A percentile compares a stretch with the other conserved stretches of the same genome.
Conservation (phyloP, 2,888 invertebrate species). For the Ellobium chinense region DNA sequence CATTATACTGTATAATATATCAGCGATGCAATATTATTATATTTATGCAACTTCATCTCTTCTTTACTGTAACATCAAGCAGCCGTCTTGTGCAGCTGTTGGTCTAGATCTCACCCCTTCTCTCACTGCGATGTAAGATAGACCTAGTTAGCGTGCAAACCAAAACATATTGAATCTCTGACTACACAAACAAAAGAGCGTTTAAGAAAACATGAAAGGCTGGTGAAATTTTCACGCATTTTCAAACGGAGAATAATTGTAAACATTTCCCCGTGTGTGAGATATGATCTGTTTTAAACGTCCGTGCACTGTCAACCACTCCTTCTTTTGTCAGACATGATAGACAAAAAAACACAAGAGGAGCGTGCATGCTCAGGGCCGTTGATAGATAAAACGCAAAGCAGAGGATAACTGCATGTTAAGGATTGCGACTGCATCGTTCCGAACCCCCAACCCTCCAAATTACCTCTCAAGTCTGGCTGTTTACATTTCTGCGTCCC, state of each 20-base stretch:
- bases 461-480: too few species aligned
- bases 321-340: too few species aligned
- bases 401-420: too few species aligned
- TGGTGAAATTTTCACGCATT: neutral
- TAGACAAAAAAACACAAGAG: too few species aligned
- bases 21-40: too few species aligned
- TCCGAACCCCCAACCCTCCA: too few species aligned
- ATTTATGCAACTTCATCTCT: too few species aligned
- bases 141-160: neutral
- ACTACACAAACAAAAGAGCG: neutral
- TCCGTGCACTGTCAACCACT: neutral
- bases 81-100: neutral
- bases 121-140: neutral
- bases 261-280: neutral
- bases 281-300: neutral
- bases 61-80: neutral
- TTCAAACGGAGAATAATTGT: neutral
- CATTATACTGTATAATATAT: too few species aligned
- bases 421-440: too few species aligned
- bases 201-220: neutral
- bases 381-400: too few species aligned
- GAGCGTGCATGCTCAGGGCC: too few species aligned
- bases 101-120: neutral
- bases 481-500: too few species aligned
- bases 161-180: neutral